Evolutionary conservation across 1,140 invertebrate species (phyloP).

Genomic region (Oedothorax gibbosus): DNA sequence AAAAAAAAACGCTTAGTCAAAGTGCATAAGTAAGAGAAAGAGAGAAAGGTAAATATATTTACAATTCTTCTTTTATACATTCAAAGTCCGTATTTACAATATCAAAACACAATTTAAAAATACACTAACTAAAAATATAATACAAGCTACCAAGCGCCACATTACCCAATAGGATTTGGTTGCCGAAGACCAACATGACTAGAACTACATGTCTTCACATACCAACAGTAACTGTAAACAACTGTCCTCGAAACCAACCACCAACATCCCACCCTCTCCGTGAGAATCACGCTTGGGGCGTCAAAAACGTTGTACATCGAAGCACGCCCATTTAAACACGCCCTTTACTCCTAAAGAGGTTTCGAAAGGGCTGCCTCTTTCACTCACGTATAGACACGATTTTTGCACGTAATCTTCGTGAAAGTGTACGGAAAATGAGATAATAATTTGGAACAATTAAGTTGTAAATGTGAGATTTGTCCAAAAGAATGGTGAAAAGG

Average conservation of each 20-base stretch:
- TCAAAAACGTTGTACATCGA: background rate
- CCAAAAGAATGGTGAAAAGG: background rate
- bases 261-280: background rate
- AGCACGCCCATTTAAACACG: slow-evolving; percentile 20
- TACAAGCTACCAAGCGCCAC: too few relatives aligned
- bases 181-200: too few relatives aligned
- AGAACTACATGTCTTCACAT: too few relatives aligned
- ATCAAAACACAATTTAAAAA: too few relatives aligned
- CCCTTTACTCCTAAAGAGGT: slow-evolving; percentile 2
- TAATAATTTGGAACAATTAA: slow-evolving; percentile 41
- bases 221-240: too few relatives aligned
- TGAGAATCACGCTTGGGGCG: slow-evolving; percentile 31
- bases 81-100: too few relatives aligned
- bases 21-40: too few relatives aligned
- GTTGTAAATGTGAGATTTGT: slow-evolving; percentile 18
- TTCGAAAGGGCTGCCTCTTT: background rate
- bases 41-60: too few relatives aligned
- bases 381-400: background rate
- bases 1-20: too few relatives aligned
- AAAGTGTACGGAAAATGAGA: slow-evolving; percentile 18
- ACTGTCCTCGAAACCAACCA: background rate
- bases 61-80: too few relatives aligned
- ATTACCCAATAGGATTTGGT: too few relatives aligned
- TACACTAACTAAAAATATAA: too few relatives aligned
- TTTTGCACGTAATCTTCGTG: background rate